Evolutionary conservation across 2,113 vertebrate genomes (phyloP).

Genomic region (Anser brachyrhynchus): DNA sequence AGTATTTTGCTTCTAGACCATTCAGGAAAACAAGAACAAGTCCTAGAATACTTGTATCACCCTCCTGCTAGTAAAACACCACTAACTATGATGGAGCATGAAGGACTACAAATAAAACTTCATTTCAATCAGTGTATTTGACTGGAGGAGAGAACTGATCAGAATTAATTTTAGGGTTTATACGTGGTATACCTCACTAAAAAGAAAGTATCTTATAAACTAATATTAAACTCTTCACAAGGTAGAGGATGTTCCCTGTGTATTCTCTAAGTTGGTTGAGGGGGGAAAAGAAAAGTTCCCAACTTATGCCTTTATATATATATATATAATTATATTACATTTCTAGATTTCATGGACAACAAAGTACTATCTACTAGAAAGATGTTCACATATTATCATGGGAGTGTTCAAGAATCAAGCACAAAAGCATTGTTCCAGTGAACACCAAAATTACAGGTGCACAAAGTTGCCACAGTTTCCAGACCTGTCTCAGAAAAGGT

Average conservation of each 20-base stretch:
- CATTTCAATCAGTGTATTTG: not conserved
- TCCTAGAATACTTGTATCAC: not conserved
- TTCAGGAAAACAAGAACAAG: not conserved
- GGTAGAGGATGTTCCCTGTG: not conserved
- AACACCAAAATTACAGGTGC: not conserved
- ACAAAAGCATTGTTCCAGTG: not conserved
- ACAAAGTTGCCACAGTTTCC: not conserved
- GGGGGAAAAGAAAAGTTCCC: not conserved
- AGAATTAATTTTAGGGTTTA: not conserved
- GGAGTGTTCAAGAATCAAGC: not conserved
- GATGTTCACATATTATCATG: not conserved
- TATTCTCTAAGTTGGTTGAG: not conserved
- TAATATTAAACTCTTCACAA: not conserved
- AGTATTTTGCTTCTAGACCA: not conserved
- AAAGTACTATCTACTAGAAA: not conserved
- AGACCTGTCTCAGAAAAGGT: not conserved
- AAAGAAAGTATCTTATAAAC: not conserved
- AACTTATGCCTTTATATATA: not conserved
- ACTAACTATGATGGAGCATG: not conserved
- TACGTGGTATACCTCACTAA: not conserved
- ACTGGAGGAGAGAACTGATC: not conserved
- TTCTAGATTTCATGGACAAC: not conserved
- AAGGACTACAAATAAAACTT: not conserved
- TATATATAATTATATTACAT: not conserved
- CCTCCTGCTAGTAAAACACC: not conserved